Evolutionary conservation across 2,797 vertebrate species (phyloP), one percentile per base, ranked within the genome.

Genomic region (Tadarida brasiliensis): DNA sequence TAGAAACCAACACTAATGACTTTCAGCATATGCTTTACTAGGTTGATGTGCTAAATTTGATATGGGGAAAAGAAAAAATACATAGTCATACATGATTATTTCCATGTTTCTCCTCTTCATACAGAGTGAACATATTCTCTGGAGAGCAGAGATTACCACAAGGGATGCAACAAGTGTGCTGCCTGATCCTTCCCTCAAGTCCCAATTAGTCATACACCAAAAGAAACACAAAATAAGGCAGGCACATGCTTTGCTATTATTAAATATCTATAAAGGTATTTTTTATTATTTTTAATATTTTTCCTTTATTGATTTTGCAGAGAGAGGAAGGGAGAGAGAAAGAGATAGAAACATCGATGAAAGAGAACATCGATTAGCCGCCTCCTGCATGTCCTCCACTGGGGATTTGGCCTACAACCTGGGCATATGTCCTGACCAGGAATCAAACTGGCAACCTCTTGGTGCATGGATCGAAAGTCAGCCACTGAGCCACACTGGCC

Each of bases 1-100:
- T 98, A 83, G 97, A 98, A 98, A 97, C 95, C 96, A 98, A 97
- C 95, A 97, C 97, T 97, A 98, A 98, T 98, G 98, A 98, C 98
- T 98, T 97, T 98, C 96, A 98, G 95, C 97, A 98, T 98, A 96
- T 98, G 97, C 97, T 98, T 98, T 96, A 96, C 95, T 97, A 98
- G 97, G 95, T 95, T 97, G 96, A 97, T 97, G 94, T 96, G 97
- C 96, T 97, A 98, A 97, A 98, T 97, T 94, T 97, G 97, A 97
- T 97, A 98, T 98, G 96, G 96, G 94, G 91, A 98, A 97, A 98
- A 97, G 96, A 97, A 97, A 98, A 92, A 97, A 98, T 97, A 98
- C 98, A 98, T 97, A 98, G 96, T 98, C 97, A 90, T 92, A 97
- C 98, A 97, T 98, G 97, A 96, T 96, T 95, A 97, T 98, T 97